Evolutionary conservation across 2,113 vertebrate species (phyloP), one percentile per base, ranked within the genome.

Genomic region (Bagarius yarrelli): DNA sequence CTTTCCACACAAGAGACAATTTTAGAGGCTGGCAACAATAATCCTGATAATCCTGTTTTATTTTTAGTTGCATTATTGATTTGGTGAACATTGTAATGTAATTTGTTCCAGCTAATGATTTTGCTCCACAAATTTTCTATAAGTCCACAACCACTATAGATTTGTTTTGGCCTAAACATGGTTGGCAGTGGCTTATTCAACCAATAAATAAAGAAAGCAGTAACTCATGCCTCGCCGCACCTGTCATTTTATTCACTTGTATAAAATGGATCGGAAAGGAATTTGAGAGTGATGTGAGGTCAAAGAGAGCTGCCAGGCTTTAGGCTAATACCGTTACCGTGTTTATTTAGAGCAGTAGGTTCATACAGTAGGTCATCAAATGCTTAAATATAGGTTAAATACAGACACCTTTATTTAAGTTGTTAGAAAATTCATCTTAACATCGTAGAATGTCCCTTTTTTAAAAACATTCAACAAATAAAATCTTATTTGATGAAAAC

Each of bases 191-290:
- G 55, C 13, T 57, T 2, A 25, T 21, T 56, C 55, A 2, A 57
- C 19, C n/a, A 25, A 57, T n/a, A 34, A 59, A 59, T 40, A 25
- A 76, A 59, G 27, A 25, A 40, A 44, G 53, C 8, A 59, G 55
- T 59, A 59, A 40, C 57, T 76, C 73, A 32, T 76, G 32, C 44
- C 55, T 44, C 44, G 53, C 32, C 73, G 59, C 73, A 34, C 34
- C 73, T 25, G 23, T 21, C 72, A 75, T 57, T 76, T 40, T 19
- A 76, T 59, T 76, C 16, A 44, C 21, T 18, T 25, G 21, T 40
- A 59, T 44, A 14, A 55, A 59, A 76, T 57, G 4, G 36, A 47
- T 70, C 53, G 25, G 64, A 70, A 69, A 59, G 36, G 36, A 79
- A 70, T 70, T 57, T 70, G 18, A 59, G 5, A 36, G n/a, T 27